These are phyloP conservation scores for Galerucella pusilla DNA, from an alignment of 2,888 invertebrate genomes.

Conservation along the genomic window DNA sequence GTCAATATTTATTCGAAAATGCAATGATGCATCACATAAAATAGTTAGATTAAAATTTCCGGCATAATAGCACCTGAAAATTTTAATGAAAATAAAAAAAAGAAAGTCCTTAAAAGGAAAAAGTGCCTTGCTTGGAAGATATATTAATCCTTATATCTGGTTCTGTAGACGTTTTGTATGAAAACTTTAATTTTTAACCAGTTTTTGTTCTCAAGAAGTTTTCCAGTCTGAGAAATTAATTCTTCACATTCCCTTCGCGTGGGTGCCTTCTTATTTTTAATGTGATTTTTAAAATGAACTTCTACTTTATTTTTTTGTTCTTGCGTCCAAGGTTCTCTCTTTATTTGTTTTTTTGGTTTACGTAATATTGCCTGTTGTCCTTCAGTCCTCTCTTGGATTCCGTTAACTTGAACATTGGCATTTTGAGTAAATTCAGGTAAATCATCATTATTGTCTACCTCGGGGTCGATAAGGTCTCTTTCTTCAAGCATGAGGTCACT, in stretches of 20 bases:
- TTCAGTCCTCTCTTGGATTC: neutral
- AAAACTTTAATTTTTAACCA: constrained; percentile 29
- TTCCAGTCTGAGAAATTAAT: neutral
- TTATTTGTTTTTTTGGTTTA: too few species aligned
- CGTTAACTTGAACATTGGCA: neutral
- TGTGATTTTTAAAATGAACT: constrained; percentile 13
- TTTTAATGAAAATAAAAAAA: too few species aligned
- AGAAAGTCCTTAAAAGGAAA: too few species aligned
- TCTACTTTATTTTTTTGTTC: constrained; percentile 7
- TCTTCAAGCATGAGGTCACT: neutral
- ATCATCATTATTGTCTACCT: neutral
- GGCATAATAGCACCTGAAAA: too few species aligned
- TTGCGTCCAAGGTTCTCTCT: constrained; percentile 14
- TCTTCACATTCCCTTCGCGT: constrained; percentile 22
- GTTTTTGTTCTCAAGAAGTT: constrained; percentile 16
- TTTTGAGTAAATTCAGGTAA: neutral
- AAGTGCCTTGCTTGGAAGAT: too few species aligned
- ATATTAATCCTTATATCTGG: too few species aligned
- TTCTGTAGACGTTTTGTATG: constrained; percentile 19
- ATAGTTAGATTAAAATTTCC: too few species aligned
- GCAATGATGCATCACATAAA: too few species aligned
- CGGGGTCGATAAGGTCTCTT: neutral
- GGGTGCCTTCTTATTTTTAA: constrained; percentile 21
- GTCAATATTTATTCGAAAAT: too few species aligned
- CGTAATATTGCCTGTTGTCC: too few species aligned